Evolutionary conservation across 2,113 vertebrate species (phyloP).

Genomic region (Lamprologus lemairii): DNA sequence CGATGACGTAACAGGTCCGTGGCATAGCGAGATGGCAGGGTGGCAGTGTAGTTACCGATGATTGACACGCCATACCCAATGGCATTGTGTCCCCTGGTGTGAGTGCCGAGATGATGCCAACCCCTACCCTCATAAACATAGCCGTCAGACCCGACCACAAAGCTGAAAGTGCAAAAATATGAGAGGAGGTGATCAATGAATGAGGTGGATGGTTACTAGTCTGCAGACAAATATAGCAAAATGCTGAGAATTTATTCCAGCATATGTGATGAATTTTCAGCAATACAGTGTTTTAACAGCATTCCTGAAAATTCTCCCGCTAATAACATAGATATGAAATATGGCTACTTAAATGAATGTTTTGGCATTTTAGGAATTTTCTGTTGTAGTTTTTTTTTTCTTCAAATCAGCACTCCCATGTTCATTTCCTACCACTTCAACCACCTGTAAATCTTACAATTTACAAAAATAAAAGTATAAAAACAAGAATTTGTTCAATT

Average conservation of each 20-base stretch:
- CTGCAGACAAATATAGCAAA: not conserved
- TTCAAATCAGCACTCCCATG: not conserved
- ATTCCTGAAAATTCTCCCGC: not conserved
- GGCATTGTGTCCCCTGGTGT: constrained; percentile 79
- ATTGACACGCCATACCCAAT: constrained; percentile 79
- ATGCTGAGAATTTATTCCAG: not conserved
- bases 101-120: constrained; percentile 78
- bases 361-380: not conserved
- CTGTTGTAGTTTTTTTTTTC: not conserved
- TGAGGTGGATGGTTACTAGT: not conserved
- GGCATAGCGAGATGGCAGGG: constrained; percentile 51
- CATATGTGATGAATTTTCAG: not conserved
- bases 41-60: constrained; percentile 78
- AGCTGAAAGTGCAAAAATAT: constrained; percentile 62
- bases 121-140: constrained; percentile 87
- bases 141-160: constrained; percentile 84
- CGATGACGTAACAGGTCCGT: constrained; percentile 64
- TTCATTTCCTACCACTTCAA: not conserved
- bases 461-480: not conserved
- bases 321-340: not conserved
- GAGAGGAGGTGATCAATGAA: not conserved
- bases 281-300: not conserved
- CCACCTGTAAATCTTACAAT: not conserved
- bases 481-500: not conserved
- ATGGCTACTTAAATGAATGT: not conserved